Evolutionary conservation across 2,888 invertebrate species (phyloP), one percentile per base, ranked within the genome.

Genomic region (Drepanosiphum platanoidis): DNA sequence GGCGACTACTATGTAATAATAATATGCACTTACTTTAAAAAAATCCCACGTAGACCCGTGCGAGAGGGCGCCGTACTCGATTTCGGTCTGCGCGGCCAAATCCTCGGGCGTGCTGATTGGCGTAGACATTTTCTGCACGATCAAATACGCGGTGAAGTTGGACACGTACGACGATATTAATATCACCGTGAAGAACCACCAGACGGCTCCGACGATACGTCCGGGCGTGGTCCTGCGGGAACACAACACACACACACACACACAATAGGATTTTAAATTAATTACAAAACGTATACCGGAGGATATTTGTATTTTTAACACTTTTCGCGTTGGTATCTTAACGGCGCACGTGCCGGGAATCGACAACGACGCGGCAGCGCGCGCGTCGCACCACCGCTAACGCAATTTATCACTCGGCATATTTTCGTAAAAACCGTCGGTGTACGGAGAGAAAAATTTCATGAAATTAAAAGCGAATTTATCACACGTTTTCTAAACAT

Each of bases 181-280:
- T 89, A 99, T 99, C 87, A 99, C 92, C 0, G 98, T 99, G 91
- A 99, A 99, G 91, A 99, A 99, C 98, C 99, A 99, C 99, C 99
- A 99, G 1, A 98, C 98, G 66, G 97, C 96, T 70, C 98, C 98
- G 3, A 99, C 99, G 88, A 99, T 98, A 86, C 99, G 92, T 7
- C 97, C 97, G 0, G 97, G 96, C 88, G 96, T 92, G 5, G 96
- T 96, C 89, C 96, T 93, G n/a, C n/a, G n/a, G n/a, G n/a, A n/a
- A n/a, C n/a, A n/a, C n/a, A n/a, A n/a, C n/a, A n/a, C n/a, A n/a
- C n/a, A n/a, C n/a, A n/a, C n/a, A n/a, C n/a, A 89, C n/a, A 86
- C 11, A 58, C n/a, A 61, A 61, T 7, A 32, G 1, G 15, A 66
- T 15, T 64, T n/a, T 8, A 22, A 64, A 64, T 9, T 7, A 30